A percentile compares a stretch with the other conserved stretches of the same genome.
phyloP scores from a whole-genome alignment of 2,113 vertebrate species.

The Actinemys pallida region DNA sequence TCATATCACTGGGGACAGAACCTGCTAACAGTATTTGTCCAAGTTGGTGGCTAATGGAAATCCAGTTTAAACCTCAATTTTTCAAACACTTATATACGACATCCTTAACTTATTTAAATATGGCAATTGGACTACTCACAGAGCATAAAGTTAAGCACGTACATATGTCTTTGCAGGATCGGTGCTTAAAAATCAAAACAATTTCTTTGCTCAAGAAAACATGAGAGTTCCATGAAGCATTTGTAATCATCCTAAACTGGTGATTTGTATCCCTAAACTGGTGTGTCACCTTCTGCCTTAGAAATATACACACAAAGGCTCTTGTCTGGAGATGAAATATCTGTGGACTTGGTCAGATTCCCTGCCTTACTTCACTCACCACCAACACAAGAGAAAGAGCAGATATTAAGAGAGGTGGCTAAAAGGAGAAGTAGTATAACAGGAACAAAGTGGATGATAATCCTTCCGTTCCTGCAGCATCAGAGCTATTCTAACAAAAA shows the following conservation, averaged over 20 bases:
- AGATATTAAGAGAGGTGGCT: neutral
- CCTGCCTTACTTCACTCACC: neutral
- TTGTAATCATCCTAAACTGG: neutral
- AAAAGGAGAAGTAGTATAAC: neutral
- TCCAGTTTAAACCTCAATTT: conserved; percentile 27
- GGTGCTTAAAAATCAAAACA: conserved; percentile 42
- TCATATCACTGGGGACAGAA: neutral
- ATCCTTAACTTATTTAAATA: neutral
- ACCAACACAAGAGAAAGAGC: neutral
- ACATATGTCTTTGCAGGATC: conserved; percentile 18
- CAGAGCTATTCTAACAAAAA: neutral
- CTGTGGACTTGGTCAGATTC: neutral
- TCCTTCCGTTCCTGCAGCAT: neutral
- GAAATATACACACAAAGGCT: neutral
- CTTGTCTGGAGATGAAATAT: neutral
- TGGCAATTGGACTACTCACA: conserved; percentile 1
- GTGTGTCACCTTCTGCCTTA: neutral
- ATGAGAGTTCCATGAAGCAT: conserved; percentile 26
- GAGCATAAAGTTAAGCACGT: neutral
- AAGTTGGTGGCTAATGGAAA: neutral
- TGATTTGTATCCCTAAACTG: neutral
- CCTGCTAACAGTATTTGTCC: neutral
- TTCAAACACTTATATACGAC: conserved; percentile 27
- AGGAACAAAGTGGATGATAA: neutral
- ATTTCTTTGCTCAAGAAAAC: conserved; percentile 11